These are phyloP conservation scores for Poecile atricapillus DNA, from an alignment of 2,113 vertebrate species.

Conservation along the genomic window DNA sequence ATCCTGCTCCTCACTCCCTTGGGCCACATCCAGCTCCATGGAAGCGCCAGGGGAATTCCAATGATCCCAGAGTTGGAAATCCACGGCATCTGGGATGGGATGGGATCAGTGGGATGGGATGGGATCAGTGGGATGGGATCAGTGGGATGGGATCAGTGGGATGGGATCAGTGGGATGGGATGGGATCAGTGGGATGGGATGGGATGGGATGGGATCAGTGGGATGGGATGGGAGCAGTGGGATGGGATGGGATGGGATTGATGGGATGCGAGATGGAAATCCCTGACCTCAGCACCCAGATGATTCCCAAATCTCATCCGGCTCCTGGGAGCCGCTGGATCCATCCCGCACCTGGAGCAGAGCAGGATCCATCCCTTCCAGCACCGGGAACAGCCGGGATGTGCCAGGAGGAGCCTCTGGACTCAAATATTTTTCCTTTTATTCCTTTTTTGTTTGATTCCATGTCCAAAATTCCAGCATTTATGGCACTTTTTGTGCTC, in stretches of 20 bases:
- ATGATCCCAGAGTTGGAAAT: fast-evolving
- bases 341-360: neutral
- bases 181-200: no score
- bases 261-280: neutral
- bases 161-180: no score
- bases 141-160: neutral
- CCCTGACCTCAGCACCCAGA: neutral
- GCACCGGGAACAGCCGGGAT: fast-evolving
- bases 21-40: neutral
- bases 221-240: no score
- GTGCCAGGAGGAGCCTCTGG: neutral
- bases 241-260: no score
- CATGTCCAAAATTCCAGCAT: neutral
- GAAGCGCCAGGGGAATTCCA: neutral
- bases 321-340: fast-evolving
- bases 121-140: no score
- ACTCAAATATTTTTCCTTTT: neutral
- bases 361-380: neutral
- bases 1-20: neutral
- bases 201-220: no score
- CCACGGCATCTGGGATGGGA: neutral
- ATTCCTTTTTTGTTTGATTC: neutral
- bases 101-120: no score
- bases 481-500: neutral
- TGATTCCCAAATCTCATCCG: neutral